phyloP scores from a whole-genome alignment of 2,888 invertebrate genomes.

The Ramazzottius varieornatus region DNA sequence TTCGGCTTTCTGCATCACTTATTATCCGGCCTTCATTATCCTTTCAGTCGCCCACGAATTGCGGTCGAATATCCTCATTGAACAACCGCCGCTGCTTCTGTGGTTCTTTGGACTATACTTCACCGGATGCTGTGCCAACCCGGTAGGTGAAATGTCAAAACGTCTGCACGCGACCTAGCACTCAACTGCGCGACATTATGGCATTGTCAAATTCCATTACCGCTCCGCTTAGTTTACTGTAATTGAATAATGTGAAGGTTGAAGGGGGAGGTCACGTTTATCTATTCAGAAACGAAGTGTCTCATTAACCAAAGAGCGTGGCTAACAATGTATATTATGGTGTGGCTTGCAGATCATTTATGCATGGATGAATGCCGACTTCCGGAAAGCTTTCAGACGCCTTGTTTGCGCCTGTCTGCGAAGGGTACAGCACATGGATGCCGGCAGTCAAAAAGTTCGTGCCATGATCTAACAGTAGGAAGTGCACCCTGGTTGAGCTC shows the following conservation, averaged over 20 bases:
- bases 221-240: too few relatives aligned
- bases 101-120: slow-evolving; percentile 2
- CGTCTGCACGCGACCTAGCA: too few relatives aligned
- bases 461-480: too few relatives aligned
- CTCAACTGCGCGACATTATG: too few relatives aligned
- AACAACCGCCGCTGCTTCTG: not conserved
- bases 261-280: too few relatives aligned
- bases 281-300: too few relatives aligned
- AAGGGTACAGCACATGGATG: too few relatives aligned
- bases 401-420: not conserved
- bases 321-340: too few relatives aligned
- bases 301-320: not conserved
- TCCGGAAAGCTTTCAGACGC: not conserved
- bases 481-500: too few relatives aligned
- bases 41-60: not conserved
- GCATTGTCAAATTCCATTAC: too few relatives aligned
- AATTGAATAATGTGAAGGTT: too few relatives aligned
- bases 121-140: not conserved
- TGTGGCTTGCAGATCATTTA: not conserved
- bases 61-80: not conserved
- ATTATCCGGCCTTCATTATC: not conserved
- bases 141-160: not conserved
- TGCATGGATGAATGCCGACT: not conserved
- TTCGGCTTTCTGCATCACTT: not conserved
- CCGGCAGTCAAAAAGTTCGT: too few relatives aligned